phyloP scores from a whole-genome alignment of 2,888 invertebrate genomes.

The Gasteruption jaculator region DNA sequence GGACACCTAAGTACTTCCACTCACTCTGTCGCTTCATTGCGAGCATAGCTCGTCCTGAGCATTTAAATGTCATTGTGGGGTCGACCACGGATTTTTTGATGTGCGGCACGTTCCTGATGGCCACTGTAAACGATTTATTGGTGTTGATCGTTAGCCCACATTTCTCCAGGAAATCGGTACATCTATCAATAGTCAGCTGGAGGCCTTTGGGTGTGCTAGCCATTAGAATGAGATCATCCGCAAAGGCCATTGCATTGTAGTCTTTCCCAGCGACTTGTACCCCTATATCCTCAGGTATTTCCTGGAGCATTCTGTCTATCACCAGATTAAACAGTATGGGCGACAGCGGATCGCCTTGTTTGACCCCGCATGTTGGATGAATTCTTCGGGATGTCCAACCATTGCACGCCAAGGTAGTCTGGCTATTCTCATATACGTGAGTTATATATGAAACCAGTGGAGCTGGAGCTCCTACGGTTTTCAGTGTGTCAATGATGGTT shows the following conservation, averaged over 20 bases:
- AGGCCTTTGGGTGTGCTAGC: constrained; percentile 25
- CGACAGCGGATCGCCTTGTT: constrained; percentile 22
- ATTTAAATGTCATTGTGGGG: not conserved
- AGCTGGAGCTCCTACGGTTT: too few species aligned
- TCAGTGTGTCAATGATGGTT: too few species aligned
- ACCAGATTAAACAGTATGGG: constrained; percentile 21
- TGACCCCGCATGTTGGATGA: constrained; percentile 20
- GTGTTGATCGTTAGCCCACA: constrained; percentile 30
- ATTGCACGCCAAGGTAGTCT: too few species aligned
- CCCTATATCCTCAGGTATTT: constrained; percentile 21
- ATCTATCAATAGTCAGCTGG: constrained; percentile 29
- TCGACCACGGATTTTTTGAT: constrained; percentile 20
- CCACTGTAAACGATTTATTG: constrained; percentile 25
- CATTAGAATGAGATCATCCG: constrained; percentile 20
- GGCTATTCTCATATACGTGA: too few species aligned
- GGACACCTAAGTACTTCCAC: constrained; percentile 16
- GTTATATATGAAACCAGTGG: too few species aligned
- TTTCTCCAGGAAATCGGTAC: constrained; percentile 14
- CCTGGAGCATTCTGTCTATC: constrained; percentile 13
- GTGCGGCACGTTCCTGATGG: constrained; percentile 14
- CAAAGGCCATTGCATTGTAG: constrained; percentile 15
- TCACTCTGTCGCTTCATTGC: constrained; percentile 6
- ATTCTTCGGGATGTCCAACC: too few species aligned
- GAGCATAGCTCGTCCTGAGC: not conserved
- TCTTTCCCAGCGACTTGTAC: not conserved